Evolutionary conservation across 2,797 vertebrate genomes (phyloP), one percentile per base, ranked within the genome.

Genomic region (Knipowitschia caucasica): DNA sequence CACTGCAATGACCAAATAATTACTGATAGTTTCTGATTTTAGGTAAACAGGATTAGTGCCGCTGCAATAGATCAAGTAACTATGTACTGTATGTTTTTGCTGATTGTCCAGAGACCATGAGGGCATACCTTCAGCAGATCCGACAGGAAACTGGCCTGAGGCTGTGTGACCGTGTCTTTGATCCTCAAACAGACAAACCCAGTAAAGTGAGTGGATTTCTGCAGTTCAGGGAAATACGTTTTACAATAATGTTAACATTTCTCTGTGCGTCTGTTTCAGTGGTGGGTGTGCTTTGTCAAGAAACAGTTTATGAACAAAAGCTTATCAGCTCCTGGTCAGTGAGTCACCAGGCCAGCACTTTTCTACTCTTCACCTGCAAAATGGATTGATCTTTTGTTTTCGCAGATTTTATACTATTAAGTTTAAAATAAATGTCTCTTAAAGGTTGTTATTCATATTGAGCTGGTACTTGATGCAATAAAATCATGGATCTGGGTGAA

Each of bases 231-330:
- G 18, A 17, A 17, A 18, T 26, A 30, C 15, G 5, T 12, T 9
- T 3, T 10, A 4, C 12, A 12, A n/a, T 5, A 1, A 4, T 3
- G 46, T 57, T n/a, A 49, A 64, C 20, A 29, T 0, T 1, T 7
- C 2, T 11, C 15, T 59, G 1, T 64, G 39, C 23, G 2, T 25
- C 2, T 42, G 7, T 43, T 75, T 14, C 85, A 99, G 95, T 99
- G 97, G 97, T 99, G 97, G 97, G 92, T 93, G 73, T 99, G 97
- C 84, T 99, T 99, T 71, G 95, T 95, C 86, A 99, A 99, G 90
- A 95, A 84, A 78, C 97, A 98, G 82, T 99, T 99, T 90, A 98
- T 99, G 96, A 99, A 98, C 91, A 98, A 99, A 88, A 98, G 95
- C 57, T 92, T 99, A 42, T 99, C 95, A 7, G 95, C 92, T 46